Conservation (phyloP, 2,113 vertebrate genomes). For the Paedocypris sp. region DNA sequence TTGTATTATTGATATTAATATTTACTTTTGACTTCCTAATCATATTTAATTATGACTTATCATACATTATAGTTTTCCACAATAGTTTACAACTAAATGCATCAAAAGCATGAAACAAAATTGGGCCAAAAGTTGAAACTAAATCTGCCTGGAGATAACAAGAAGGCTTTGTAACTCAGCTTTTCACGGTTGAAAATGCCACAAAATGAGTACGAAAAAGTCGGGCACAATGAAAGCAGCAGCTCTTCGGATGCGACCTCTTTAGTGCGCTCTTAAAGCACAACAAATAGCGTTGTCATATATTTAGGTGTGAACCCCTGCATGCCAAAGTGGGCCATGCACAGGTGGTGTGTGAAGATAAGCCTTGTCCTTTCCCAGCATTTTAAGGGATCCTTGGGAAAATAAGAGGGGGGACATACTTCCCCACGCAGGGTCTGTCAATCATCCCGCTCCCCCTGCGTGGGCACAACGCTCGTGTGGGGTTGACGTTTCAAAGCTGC, state of each 20-base stretch:
- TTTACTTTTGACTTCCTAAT: too few relatives aligned
- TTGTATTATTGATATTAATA: too few relatives aligned
- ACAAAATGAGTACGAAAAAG: slow-evolving; percentile 13
- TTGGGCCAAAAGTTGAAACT: too few relatives aligned
- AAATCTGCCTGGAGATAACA: too few relatives aligned
- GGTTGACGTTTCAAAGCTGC: not conserved
- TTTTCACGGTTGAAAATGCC: not conserved
- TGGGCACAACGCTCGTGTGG: slow-evolving; percentile 26
- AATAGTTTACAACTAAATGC: too few relatives aligned
- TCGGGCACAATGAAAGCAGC: slow-evolving; percentile 22
- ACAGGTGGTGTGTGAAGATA: slow-evolving; percentile 49
- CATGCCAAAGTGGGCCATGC: slow-evolving; percentile 44
- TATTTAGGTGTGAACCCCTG: slow-evolving; percentile 51
- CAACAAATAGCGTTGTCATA: slow-evolving; percentile 61
- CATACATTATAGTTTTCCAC: too few relatives aligned
- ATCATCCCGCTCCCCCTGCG: slow-evolving; percentile 27
- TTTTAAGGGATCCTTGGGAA: slow-evolving; percentile 38
- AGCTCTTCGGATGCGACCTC: slow-evolving; percentile 36
- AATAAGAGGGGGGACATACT: slow-evolving; percentile 34
- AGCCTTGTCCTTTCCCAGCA: slow-evolving; percentile 37
- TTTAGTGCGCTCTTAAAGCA: slow-evolving; percentile 38
- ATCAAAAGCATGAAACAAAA: too few relatives aligned
- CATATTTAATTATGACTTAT: too few relatives aligned
- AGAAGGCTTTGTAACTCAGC: too few relatives aligned
- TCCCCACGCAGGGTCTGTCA: slow-evolving; percentile 38